phyloP scores from a whole-genome alignment of 2,888 invertebrate genomes.

The Argyresthia albistria region DNA sequence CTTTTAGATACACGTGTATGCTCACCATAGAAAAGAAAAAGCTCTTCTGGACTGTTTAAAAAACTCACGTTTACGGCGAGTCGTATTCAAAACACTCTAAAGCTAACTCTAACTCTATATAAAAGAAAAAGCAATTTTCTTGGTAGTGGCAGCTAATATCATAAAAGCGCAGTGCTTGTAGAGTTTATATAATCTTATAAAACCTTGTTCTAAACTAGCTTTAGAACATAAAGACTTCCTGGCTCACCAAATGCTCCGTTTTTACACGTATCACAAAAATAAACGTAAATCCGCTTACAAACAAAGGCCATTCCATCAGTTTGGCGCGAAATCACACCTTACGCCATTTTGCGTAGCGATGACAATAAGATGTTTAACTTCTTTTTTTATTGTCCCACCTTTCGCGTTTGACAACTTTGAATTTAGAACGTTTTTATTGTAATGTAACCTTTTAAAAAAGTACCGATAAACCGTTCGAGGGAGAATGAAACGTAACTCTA shows the following conservation, averaged over 20 bases:
- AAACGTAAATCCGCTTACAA: not conserved
- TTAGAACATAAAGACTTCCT: no score
- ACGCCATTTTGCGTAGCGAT: constrained; percentile 42
- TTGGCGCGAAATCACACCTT: constrained; percentile 1
- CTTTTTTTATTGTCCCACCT: constrained; percentile 66
- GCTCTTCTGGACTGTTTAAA: no score
- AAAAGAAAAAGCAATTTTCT: no score
- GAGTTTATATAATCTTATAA: not conserved
- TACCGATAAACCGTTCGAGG: constrained; percentile 17
- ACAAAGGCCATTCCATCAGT: not conserved
- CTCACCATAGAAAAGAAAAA: no score
- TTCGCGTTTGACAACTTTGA: constrained; percentile 63
- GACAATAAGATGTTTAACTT: constrained; percentile 63
- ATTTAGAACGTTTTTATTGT: constrained; percentile 60
- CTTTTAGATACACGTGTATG: no score
- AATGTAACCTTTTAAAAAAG: constrained; percentile 22
- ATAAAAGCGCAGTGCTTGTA: no score
- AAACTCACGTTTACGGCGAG: no score
- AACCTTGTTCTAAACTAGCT: not conserved
- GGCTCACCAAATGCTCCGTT: not conserved
- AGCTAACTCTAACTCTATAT: no score
- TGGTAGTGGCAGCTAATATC: no score
- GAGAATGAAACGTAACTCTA: constrained; percentile 21
- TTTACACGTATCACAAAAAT: not conserved
- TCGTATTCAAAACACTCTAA: no score